Evolutionary conservation across 2,797 vertebrate genomes (phyloP), one percentile per base, ranked within the genome.

Genomic region (Falco biarmicus): DNA sequence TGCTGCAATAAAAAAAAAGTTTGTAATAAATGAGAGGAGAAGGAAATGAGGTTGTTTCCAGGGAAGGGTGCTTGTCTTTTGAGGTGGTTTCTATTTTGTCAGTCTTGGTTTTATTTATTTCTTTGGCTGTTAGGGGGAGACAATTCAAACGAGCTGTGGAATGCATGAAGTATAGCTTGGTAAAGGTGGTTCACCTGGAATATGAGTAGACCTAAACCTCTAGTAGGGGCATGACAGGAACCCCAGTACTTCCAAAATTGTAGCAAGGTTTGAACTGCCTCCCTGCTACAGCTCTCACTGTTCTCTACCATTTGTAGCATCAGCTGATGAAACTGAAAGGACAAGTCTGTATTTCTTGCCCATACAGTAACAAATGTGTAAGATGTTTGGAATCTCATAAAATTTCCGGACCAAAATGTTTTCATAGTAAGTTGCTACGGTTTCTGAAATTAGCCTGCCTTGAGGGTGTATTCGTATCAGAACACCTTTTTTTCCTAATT

Each of bases 41-140:
- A 93, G 77, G 50, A 70, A 87, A 84, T n/a, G 51, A 90, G 74
- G 47, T 70, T 73, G 86, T 92, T 96, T 66, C 92, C 71, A 85
- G 83, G 91, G 73, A 86, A 89, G 74, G 75, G 37, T 73, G 79
- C 70, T 64, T 5, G 6, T 76, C 74, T 6, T 37, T 37, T 60
- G 74, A 85, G 84, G 60, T 88, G 69, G 60, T 54, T 95, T 91
- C 75, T 89, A 12, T 51, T 90, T 84, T 53, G 47, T 57, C 51
- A 85, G 15, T 15, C 34, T 66, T 48, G 50, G 65, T 9, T 82
- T 78, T 86, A 89, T 92, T 89, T 96, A 51, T 92, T 91, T 79
- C 16, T 50, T 68, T 25, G 73, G 76, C n/a, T 64, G 5, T 69
- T 26, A 56, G 57, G 69, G 79, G 79, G 71, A 59, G 56, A 50